phyloP scores from a whole-genome alignment of 1,140 invertebrate species.

The Microvelia longipes region DNA sequence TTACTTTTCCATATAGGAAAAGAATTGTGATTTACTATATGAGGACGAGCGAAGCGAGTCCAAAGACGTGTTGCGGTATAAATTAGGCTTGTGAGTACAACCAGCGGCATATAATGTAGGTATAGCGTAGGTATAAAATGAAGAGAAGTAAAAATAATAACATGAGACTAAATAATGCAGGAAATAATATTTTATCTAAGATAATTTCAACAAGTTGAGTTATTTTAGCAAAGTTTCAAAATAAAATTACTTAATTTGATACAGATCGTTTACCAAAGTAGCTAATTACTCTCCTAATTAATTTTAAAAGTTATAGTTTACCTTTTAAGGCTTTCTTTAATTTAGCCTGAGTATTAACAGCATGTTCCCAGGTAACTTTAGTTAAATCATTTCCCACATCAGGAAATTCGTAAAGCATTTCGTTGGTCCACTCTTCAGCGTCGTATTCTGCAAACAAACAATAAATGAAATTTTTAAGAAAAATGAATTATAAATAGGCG shows the following conservation, averaged over 20 bases:
- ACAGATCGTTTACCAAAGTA: not conserved
- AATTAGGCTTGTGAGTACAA: no score
- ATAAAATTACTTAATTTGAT: not conserved
- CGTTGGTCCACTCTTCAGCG: not conserved
- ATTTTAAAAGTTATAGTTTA: no score
- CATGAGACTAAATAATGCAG: not conserved
- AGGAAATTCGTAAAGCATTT: slow-evolving; percentile 24
- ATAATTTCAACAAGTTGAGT: not conserved
- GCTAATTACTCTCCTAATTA: no score
- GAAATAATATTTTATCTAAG: not conserved
- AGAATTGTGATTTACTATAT: no score
- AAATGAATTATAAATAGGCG: no score
- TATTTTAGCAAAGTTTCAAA: not conserved
- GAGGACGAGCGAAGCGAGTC: no score
- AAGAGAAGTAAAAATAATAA: not conserved
- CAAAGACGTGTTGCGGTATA: no score
- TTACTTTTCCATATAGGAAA: no score
- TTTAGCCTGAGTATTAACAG: slow-evolving; percentile 49
- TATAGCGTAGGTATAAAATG: no score
- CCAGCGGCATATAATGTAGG: no score
- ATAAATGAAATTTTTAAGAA: no score
- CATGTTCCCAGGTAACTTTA: slow-evolving; percentile 65
- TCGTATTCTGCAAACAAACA: not conserved
- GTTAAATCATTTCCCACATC: slow-evolving; percentile 42
- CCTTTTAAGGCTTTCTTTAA: slow-evolving; percentile 43